Conservation (phyloP, 2,113 vertebrate species). For the Xiphorhynchus elegans region DNA sequence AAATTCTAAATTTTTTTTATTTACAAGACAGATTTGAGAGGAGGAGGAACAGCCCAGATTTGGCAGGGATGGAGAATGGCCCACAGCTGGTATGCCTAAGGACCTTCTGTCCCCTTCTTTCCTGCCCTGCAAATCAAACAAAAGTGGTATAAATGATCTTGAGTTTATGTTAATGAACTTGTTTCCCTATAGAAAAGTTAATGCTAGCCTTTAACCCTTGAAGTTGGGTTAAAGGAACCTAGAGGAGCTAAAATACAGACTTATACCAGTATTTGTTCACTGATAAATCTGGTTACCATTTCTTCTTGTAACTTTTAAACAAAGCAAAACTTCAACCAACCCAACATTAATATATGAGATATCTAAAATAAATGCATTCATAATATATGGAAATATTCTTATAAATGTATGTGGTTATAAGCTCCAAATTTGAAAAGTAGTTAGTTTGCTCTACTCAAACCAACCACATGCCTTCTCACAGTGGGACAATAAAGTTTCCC, state of each 20-base stretch:
- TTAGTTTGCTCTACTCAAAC: background rate
- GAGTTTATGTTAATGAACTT: background rate
- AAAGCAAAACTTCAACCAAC: background rate
- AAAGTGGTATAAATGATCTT: background rate
- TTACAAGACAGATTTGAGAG: background rate
- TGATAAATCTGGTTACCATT: background rate
- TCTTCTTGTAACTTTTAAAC: background rate
- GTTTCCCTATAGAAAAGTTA: background rate
- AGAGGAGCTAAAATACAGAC: background rate
- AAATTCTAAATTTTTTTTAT: background rate
- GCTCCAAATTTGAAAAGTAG: background rate
- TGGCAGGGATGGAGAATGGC: background rate
- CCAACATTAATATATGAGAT: background rate
- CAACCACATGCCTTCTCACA: background rate
- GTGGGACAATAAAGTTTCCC: background rate
- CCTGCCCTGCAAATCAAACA: background rate
- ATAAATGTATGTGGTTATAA: background rate
- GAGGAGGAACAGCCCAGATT: background rate
- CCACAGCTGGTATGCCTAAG: background rate
- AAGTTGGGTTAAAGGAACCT: background rate
- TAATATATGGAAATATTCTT: background rate
- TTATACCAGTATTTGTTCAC: background rate
- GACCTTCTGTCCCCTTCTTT: background rate
- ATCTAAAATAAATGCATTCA: background rate
- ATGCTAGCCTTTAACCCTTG: background rate